Evolutionary conservation across 2,797 vertebrate genomes (phyloP).

Genomic region (Enteromius thamalakanensis): DNA sequence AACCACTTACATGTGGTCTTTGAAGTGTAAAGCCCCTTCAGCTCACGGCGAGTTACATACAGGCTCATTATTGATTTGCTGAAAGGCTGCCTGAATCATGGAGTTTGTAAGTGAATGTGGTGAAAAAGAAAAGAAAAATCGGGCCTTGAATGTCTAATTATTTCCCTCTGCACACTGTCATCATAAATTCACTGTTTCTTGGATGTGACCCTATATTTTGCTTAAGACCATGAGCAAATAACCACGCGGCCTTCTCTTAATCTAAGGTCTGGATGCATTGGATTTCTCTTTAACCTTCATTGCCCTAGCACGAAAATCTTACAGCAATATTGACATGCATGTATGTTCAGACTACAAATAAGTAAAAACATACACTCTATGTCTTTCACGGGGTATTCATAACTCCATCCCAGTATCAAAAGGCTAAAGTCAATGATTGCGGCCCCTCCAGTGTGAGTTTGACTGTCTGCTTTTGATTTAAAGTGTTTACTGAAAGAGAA

Average conservation of each 20-base stretch:
- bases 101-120: constrained; percentile 6
- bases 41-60: constrained; percentile 38
- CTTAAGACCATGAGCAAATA: neutral
- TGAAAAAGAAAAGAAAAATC: constrained; percentile 25
- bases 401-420: constrained; percentile 18
- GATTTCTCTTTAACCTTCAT: constrained; percentile 22
- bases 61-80: constrained; percentile 51
- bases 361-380: constrained; percentile 10
- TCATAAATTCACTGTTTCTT: constrained; percentile 22
- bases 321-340: neutral
- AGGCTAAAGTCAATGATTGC: constrained; percentile 26
- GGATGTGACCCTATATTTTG: constrained; percentile 16
- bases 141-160: constrained; percentile 35
- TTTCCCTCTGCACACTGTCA: constrained; percentile 42
- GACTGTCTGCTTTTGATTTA: constrained; percentile 42
- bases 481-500: constrained; percentile 34
- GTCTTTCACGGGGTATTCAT: neutral
- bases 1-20: constrained; percentile 57
- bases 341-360: constrained; percentile 5
- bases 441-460: constrained; percentile 16
- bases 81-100: constrained; percentile 50
- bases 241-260: neutral
- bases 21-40: constrained; percentile 54
- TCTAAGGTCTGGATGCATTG: neutral
- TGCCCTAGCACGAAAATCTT: neutral